A percentile compares a stretch with the other conserved stretches of the same genome.
These are phyloP conservation scores for Centruroides vittatus DNA, from an alignment of 1,140 invertebrate species.

Conservation along the genomic window DNA sequence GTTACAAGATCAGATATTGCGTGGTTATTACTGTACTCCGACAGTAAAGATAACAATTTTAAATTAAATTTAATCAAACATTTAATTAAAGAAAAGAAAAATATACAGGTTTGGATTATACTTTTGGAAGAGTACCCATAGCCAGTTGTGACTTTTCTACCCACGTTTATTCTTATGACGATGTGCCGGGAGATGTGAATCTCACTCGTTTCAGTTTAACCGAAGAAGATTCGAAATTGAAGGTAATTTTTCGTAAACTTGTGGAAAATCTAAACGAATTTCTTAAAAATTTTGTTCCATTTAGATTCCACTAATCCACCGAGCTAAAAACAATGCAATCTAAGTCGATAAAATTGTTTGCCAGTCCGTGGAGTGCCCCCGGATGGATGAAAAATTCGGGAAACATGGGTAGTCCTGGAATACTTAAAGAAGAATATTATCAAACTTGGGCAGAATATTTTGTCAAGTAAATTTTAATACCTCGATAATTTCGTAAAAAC, in stretches of 20 bases:
- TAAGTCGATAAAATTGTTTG: slow-evolving; percentile 40
- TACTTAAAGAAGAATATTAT: slow-evolving; percentile 50
- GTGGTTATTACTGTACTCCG: slow-evolving; percentile 13
- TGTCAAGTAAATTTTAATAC: slow-evolving; percentile 38
- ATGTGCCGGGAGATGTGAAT: slow-evolving; percentile 39
- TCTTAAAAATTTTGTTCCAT: background rate
- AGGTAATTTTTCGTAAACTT: slow-evolving; percentile 22
- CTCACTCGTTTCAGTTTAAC: slow-evolving; percentile 49
- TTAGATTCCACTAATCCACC: slow-evolving; percentile 49
- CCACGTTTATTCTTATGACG: slow-evolving; percentile 51
- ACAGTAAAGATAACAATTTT: background rate
- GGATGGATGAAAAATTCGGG: slow-evolving; percentile 85
- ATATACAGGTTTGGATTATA: slow-evolving; percentile 46
- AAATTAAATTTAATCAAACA: no score
- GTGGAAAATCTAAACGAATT: background rate
- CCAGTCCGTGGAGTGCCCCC: slow-evolving; percentile 68
- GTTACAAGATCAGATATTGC: slow-evolving; percentile 35
- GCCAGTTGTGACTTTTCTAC: slow-evolving; percentile 69
- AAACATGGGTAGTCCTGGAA: slow-evolving; percentile 35
- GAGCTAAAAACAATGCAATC: slow-evolving; percentile 32
- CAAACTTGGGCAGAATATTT: slow-evolving; percentile 67
- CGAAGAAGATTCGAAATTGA: slow-evolving; percentile 47
- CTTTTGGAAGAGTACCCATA: slow-evolving; percentile 58
- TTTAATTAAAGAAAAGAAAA: no score
- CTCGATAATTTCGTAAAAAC: background rate